These are phyloP conservation scores for Podocnemis expansa DNA, from an alignment of 2,113 vertebrate species.

Conservation along the genomic window DNA sequence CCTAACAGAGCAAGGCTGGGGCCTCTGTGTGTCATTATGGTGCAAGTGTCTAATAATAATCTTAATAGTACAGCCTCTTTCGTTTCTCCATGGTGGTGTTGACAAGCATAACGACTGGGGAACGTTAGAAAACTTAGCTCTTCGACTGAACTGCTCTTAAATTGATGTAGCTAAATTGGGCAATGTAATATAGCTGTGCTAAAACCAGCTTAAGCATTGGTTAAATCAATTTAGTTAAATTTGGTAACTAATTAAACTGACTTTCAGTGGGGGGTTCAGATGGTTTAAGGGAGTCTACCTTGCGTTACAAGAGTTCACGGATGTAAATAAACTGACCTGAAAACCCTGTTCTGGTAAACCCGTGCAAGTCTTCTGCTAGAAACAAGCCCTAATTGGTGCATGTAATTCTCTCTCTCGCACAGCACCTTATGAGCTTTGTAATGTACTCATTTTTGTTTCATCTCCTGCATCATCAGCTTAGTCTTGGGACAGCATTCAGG, in stretches of 20 bases:
- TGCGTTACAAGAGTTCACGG: not conserved
- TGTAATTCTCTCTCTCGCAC: rapidly evolving
- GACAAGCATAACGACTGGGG: slow-evolving; percentile 25
- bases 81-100: slow-evolving; percentile 14
- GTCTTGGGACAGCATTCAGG: rapidly evolving
- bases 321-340: rapidly evolving
- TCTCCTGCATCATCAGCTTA: rapidly evolving
- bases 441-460: not conserved
- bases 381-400: rapidly evolving
- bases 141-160: slow-evolving; percentile 63
- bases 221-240: slow-evolving; percentile 24
- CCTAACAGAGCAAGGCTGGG: rapidly evolving
- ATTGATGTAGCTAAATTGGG: slow-evolving; percentile 39
- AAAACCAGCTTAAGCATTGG: slow-evolving; percentile 41
- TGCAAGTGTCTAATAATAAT: not conserved
- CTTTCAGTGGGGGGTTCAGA: not conserved
- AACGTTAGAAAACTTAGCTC: slow-evolving; percentile 25
- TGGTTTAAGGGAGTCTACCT: not conserved
- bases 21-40: not conserved
- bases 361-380: rapidly evolving
- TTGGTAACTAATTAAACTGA: not conserved
- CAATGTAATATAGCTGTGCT: not conserved
- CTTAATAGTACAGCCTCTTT: rapidly evolving
- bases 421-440: rapidly evolving
- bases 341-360: not conserved